Base-by-base conservation (phyloP, 2,113 vertebrate genomes). In the Herpetotheres cachinnans region DNA sequence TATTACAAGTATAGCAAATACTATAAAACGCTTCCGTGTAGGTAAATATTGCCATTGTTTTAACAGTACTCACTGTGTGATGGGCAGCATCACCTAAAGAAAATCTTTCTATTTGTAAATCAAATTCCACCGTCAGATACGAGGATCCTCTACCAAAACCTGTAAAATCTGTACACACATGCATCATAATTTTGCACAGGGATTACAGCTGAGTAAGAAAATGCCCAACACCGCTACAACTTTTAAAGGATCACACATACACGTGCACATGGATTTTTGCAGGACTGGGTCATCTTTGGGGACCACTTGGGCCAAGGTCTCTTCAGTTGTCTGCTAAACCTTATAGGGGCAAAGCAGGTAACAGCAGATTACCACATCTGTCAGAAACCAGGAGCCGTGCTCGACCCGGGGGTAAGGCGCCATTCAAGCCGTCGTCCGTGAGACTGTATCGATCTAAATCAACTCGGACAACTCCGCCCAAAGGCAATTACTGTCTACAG, bases 261-360 rank as follows among this genome's bases (percentile, higher is more conserved):
- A 16, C 0, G 2, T 6, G 54, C 24, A 16, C 11, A 29, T 2
- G 18, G 29, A 24, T 27, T 78, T 79, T 13, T 30, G 34, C 36
- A 49, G 25, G 34, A 16, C 13, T n/a, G 32, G 9, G 30, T 34
- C 61, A 83, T 21, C 62, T 81, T 2, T 49, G 36, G 61, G 58
- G 46, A 29, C 21, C 46, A 7, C 15, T 18, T 0, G 1, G n/a
- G 40, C 30, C 50, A 47, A 16, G 9, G 29, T 27, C 42, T 36
- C 24, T 19, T 38, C 62, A 46, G n/a, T 0, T 62, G 34, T 34
- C 36, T 29, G 69, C 20, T 55, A 38, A 81, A 46, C 21, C 25
- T 32, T 5, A 13, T 1, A 21, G 49, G 13, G 50, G 67, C 42
- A 16, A 13, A 29, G 44, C 44, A 49, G 1, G 0, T 7, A 55